Evolutionary conservation across 1,140 invertebrate species (phyloP), one percentile per base, ranked within the genome.

Genomic region (Ceratosolen fusciceps): DNA sequence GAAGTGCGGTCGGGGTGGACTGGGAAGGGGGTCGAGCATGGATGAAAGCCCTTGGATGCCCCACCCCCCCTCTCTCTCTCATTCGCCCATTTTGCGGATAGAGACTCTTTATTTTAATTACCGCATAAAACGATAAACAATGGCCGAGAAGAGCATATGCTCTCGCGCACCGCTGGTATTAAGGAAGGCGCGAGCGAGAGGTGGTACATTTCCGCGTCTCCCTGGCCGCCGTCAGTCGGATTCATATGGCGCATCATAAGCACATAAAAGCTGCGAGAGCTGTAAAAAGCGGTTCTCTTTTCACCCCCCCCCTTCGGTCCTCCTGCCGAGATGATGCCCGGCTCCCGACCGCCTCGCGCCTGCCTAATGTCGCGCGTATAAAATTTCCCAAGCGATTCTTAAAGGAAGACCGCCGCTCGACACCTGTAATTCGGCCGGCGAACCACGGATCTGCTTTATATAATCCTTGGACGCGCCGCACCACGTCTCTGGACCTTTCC

Each of bases 71-170:
- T 47, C 31, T 24, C 34, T 5, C 39, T 31, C 47, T 70, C 80
- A n/a, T 71, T 79, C 39, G 39, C 47, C 74, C 80, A n/a, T 71
- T 79, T 70, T 78, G 77, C 79, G 80, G 73, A 83, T 80, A 83
- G 82, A 77, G 65, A 83, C 85, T 86, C 82, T 87, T 88, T 85
- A 85, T 82, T 89, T 88, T 88, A 86, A 86, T 87, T 84, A 85
- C 83, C 82, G 81, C 84, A 84, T 87, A 85, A 86, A 87, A 86
- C 67, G 82, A 86, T 84, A 84, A 86, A 87, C 82, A 86, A 86
- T 86, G 84, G 68, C 81, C 76, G 78, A 81, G 77, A n/a, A n/a
- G n/a, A 73, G 70, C 75, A 77, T 52, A 77, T 70, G 67, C 68
- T 58, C 56, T 37, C 71, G 29, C n/a, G 16, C 47, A 19, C 31